Evolutionary conservation across 1,140 invertebrate species (phyloP).

Genomic region (Fopius arisanus): DNA sequence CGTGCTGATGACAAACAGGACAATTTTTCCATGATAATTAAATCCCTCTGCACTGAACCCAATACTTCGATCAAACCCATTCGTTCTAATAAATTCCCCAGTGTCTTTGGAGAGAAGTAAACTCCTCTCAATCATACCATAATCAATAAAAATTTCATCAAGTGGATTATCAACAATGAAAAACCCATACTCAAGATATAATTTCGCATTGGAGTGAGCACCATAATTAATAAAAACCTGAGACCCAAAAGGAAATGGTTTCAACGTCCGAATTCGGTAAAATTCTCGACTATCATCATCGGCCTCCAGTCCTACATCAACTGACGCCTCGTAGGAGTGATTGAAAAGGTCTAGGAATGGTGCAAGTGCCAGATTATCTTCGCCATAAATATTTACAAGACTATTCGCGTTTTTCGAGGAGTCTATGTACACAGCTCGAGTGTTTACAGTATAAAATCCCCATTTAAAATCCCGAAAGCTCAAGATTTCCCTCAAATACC

Average conservation of each 20-base stretch:
- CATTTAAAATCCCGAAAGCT: slow-evolving; percentile 61
- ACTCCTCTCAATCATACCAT: slow-evolving; percentile 59
- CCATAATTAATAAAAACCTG: slow-evolving; percentile 84
- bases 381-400: slow-evolving; percentile 57
- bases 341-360: slow-evolving; percentile 84
- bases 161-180: slow-evolving; percentile 69
- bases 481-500: slow-evolving; percentile 56
- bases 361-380: slow-evolving; percentile 73
- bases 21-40: slow-evolving; percentile 64
- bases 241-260: slow-evolving; percentile 62
- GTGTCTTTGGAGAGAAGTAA: slow-evolving; percentile 50
- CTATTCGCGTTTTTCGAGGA: slow-evolving; percentile 46
- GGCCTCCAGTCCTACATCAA: slow-evolving; percentile 62
- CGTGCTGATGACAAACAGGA: slow-evolving; percentile 54
- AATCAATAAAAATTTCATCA: slow-evolving; percentile 67
- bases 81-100: slow-evolving; percentile 65
- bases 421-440: slow-evolving; percentile 73
- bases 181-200: slow-evolving; percentile 82
- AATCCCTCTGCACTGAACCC: slow-evolving; percentile 66
- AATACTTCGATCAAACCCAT: slow-evolving; percentile 63
- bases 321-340: slow-evolving; percentile 69
- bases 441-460: slow-evolving; percentile 80
- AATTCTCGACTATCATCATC: slow-evolving; percentile 50
- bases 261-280: slow-evolving; percentile 68
- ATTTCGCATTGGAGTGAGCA: slow-evolving; percentile 71